These are phyloP conservation scores for Actinernus sp. DNA, from an alignment of 92 coral and sea anemone genomes.

Conservation along the genomic window DNA sequence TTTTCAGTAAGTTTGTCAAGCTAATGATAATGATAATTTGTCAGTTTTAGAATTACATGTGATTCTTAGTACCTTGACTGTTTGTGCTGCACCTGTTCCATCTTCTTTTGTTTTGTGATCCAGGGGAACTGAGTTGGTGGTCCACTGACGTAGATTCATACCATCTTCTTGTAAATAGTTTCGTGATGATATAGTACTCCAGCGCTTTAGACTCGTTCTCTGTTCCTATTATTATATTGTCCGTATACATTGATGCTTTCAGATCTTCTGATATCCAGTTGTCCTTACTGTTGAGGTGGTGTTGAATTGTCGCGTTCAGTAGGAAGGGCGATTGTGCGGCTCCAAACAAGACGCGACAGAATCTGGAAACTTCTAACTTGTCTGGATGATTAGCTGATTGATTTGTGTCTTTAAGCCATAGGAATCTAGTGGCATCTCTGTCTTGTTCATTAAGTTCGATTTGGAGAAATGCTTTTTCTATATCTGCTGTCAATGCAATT, in stretches of 20 bases:
- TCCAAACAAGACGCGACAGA: slow-evolving; percentile 34
- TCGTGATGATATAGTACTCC: slow-evolving; percentile 24
- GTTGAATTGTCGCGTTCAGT: slow-evolving; percentile 41
- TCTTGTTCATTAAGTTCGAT: no score
- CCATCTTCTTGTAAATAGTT: slow-evolving; percentile 26
- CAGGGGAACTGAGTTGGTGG: slow-evolving; percentile 11
- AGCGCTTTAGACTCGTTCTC: slow-evolving; percentile 2
- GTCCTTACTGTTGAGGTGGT: slow-evolving; percentile 24
- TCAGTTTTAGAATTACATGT: slow-evolving; percentile 20
- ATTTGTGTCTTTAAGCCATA: slow-evolving; percentile 27
- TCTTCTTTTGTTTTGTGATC: slow-evolving; percentile 8
- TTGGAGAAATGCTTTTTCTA: slow-evolving; percentile 30
- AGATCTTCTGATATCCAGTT: slow-evolving; percentile 30
- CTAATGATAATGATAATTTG: slow-evolving; percentile 17
- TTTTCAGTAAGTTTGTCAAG: slow-evolving; percentile 11
- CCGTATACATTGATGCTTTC: slow-evolving; percentile 23
- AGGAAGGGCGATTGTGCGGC: slow-evolving; percentile 42
- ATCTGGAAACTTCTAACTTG: slow-evolving; percentile 16
- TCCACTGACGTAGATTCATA: slow-evolving; percentile 28
- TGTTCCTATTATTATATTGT: slow-evolving; percentile 23
- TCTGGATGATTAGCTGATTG: slow-evolving; percentile 2
- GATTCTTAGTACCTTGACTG: slow-evolving; percentile 19
- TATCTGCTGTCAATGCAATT: slow-evolving; percentile 32
- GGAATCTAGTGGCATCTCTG: slow-evolving; percentile 33
- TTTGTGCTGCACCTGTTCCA: slow-evolving; percentile 7